Conservation (phyloP, 2,888 invertebrate genomes). For the Meloe dianella region DNA sequence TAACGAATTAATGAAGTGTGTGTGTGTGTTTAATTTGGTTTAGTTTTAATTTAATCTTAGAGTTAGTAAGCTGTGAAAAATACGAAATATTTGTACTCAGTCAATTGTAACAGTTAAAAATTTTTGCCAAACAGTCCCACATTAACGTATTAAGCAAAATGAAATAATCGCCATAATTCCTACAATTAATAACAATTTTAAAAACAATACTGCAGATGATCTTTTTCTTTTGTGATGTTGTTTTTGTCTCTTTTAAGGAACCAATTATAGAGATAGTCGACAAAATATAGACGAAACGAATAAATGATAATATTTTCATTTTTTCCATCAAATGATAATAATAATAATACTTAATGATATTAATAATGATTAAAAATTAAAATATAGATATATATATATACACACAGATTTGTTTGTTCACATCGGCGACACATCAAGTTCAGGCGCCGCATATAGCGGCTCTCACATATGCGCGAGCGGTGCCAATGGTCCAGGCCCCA, state of each 20-base stretch:
- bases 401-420: slow-evolving; percentile 42
- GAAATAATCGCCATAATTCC: slow-evolving; percentile 34
- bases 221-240: slow-evolving; percentile 17
- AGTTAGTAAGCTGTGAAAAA: slow-evolving; percentile 19
- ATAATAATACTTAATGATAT: not conserved
- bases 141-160: slow-evolving; percentile 37
- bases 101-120: slow-evolving; percentile 22
- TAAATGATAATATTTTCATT: not conserved
- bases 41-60: not conserved
- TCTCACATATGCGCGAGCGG: slow-evolving; percentile 73
- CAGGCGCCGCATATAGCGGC: slow-evolving; percentile 59
- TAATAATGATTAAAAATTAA: slow-evolving; percentile 18
- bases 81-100: slow-evolving; percentile 36
- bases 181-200: slow-evolving; percentile 40
- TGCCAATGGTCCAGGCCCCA: slow-evolving; percentile 67
- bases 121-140: slow-evolving; percentile 36
- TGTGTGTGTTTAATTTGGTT: not conserved
- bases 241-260: slow-evolving; percentile 44
- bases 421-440: slow-evolving; percentile 57
- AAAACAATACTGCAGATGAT: slow-evolving; percentile 50
- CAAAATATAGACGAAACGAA: not conserved
- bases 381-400: slow-evolving; percentile 32
- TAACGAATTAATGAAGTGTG: not conserved
- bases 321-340: not conserved
- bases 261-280: slow-evolving; percentile 40